Evolutionary conservation across 2,888 invertebrate genomes (phyloP).

Genomic region (Cephus pulcher): DNA sequence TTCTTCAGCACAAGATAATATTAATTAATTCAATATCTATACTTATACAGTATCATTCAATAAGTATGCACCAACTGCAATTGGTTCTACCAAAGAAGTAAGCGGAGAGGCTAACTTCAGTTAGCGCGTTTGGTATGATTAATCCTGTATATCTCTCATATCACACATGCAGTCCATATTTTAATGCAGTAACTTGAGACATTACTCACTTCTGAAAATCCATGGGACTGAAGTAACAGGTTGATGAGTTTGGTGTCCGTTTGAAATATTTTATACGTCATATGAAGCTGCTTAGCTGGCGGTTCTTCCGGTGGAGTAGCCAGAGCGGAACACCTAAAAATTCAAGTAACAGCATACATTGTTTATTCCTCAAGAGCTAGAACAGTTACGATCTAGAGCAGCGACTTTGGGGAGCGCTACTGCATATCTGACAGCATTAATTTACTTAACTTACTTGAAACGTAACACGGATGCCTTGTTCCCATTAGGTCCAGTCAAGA

Average conservation of each 20-base stretch:
- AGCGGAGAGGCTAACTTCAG: neutral
- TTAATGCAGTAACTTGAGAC: neutral
- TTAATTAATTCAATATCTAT: neutral
- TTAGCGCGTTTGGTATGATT: neutral
- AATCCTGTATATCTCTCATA: neutral
- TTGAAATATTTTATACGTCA: slow-evolving; percentile 84
- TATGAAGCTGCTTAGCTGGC: slow-evolving; percentile 71
- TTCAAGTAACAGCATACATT: neutral
- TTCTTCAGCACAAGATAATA: neutral
- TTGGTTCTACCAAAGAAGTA: too few relatives aligned
- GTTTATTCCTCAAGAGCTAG: neutral
- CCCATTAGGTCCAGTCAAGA: slow-evolving; percentile 54
- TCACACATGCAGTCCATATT: neutral
- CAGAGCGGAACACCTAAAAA: slow-evolving; percentile 59
- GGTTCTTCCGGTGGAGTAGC: slow-evolving; percentile 61
- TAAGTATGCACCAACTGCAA: neutral
- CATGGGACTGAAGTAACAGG: slow-evolving; percentile 82
- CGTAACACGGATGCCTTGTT: slow-evolving; percentile 57
- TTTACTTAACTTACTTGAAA: slow-evolving; percentile 55
- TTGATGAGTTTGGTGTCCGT: slow-evolving; percentile 85
- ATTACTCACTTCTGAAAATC: slow-evolving; percentile 74
- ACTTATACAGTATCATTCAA: neutral
- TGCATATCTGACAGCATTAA: neutral
- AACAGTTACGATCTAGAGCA: neutral
- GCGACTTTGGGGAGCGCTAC: neutral